These are phyloP conservation scores for Ceyx cyanopectus DNA, from an alignment of 2,113 vertebrate species.

Conservation along the genomic window DNA sequence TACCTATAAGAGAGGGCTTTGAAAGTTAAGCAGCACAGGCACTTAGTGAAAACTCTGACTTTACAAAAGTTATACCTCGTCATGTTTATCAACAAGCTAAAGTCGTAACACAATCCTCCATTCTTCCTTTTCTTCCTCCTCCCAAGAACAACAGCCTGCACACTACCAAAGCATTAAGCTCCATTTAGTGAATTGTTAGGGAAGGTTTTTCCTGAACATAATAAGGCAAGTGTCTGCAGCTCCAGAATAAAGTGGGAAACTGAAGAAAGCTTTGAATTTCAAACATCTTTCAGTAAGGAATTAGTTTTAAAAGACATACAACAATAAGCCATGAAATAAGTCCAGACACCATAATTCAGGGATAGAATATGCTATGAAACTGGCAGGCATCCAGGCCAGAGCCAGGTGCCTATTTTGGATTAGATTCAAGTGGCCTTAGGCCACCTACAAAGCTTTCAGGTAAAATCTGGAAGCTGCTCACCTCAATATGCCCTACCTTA, in stretches of 20 bases:
- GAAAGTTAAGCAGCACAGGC: not conserved
- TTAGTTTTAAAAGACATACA: constrained; percentile 77
- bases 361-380: constrained; percentile 66
- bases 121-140: constrained; percentile 1
- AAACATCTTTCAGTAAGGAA: constrained; percentile 79
- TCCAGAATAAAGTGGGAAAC: constrained; percentile 49
- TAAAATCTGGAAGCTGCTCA: constrained; percentile 72
- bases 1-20: constrained; percentile 15
- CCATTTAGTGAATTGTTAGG: constrained; percentile 17
- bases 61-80: not conserved
- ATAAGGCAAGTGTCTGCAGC: constrained; percentile 69
- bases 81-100: not conserved
- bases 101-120: not conserved
- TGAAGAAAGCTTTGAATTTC: constrained; percentile 73
- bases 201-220: constrained; percentile 37
- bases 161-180: not conserved
- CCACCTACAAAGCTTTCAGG: constrained; percentile 81
- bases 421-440: constrained; percentile 79
- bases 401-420: constrained; percentile 85
- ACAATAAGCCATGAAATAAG: constrained; percentile 72
- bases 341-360: constrained; percentile 75
- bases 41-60: not conserved
- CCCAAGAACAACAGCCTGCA: not conserved
- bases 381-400: constrained; percentile 76
- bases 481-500: constrained; percentile 64